Evolutionary conservation across 92 coral and sea anemone genomes (phyloP).

Genomic region (Pocillopora meandrina): DNA sequence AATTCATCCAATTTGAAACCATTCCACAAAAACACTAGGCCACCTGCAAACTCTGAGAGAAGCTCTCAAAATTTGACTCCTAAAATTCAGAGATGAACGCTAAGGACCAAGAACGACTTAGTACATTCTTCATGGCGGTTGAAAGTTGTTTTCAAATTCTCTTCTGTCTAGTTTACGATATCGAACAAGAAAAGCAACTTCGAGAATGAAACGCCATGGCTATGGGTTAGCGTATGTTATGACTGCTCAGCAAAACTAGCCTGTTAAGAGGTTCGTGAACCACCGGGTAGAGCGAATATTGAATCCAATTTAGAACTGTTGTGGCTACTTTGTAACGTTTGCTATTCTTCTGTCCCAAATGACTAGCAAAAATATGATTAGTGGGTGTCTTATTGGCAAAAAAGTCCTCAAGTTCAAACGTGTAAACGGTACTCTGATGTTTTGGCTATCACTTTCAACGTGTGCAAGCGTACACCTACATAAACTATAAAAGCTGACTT

Average conservation of each 20-base stretch:
- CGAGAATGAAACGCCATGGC: neutral
- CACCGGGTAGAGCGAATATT: neutral
- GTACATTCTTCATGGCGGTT: neutral
- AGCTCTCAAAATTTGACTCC: neutral
- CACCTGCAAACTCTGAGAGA: neutral
- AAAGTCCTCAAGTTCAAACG: neutral
- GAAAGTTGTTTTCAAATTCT: neutral
- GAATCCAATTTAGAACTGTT: neutral
- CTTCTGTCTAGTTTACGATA: neutral
- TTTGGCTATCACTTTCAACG: constrained; percentile 28
- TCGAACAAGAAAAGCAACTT: neutral
- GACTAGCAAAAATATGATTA: neutral
- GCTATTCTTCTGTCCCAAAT: neutral
- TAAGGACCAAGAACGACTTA: too few species aligned
- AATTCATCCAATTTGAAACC: neutral
- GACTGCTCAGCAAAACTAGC: neutral
- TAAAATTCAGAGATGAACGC: too few species aligned
- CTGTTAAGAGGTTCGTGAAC: neutral
- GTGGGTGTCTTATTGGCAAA: neutral
- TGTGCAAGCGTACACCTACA: neutral
- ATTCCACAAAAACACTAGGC: neutral
- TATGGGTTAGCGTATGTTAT: neutral
- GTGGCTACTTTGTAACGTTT: neutral
- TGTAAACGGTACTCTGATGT: neutral
- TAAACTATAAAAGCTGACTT: constrained; percentile 7